A percentile compares a stretch with the other conserved stretches of the same genome.
phyloP scores from a whole-genome alignment of 2,113 vertebrate species.

The Ctenodactylus gundi region DNA sequence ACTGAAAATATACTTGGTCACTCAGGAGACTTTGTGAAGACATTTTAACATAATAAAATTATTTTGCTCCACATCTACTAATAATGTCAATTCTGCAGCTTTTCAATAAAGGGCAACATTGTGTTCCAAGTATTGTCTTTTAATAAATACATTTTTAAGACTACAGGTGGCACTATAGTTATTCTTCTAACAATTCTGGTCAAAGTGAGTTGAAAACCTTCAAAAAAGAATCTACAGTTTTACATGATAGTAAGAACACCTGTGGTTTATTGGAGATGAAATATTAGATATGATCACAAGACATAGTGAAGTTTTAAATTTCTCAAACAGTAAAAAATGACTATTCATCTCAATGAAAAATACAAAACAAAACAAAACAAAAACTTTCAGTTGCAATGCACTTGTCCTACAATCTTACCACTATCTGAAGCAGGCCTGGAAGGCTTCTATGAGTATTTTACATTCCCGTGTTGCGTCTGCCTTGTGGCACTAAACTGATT shows the following conservation, averaged over 20 bases:
- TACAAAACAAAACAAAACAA: too few species aligned
- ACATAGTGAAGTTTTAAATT: too few species aligned
- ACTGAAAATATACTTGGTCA: neutral
- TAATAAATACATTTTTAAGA: neutral
- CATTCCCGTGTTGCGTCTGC: too few species aligned
- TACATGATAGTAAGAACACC: neutral
- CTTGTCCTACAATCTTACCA: too few species aligned
- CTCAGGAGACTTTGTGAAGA: neutral
- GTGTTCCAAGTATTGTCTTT: neutral
- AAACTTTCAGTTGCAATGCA: too few species aligned
- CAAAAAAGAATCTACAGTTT: neutral
- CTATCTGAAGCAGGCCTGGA: too few species aligned
- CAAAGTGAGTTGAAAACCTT: neutral
- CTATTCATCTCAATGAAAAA: too few species aligned
- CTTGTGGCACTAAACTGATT: too few species aligned
- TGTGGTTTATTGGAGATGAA: neutral
- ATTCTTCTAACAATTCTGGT: neutral
- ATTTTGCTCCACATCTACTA: neutral
- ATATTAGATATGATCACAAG: too few species aligned
- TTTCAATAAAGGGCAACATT: neutral
- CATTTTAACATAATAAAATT: neutral
- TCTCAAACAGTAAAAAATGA: too few species aligned
- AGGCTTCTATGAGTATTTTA: too few species aligned
- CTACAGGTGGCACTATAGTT: neutral
- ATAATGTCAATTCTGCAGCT: neutral